Evolutionary conservation across 1,140 invertebrate species (phyloP).

Genomic region (Kradibia gibbosae): DNA sequence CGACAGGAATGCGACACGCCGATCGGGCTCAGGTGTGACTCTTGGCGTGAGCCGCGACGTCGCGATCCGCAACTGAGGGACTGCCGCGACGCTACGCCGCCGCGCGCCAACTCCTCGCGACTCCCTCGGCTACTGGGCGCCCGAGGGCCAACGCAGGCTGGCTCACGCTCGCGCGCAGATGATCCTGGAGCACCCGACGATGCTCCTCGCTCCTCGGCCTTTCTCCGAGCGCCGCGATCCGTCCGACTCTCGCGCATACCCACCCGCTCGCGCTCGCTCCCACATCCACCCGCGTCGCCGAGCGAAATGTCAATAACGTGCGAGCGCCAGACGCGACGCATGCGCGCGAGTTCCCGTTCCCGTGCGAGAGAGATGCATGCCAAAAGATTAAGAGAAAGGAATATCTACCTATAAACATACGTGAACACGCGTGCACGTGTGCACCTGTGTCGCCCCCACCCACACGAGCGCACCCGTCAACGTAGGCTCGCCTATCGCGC

Average conservation of each 20-base stretch:
- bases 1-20: too few relatives aligned
- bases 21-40: too few relatives aligned
- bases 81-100: too few relatives aligned
- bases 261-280: neutral
- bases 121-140: too few relatives aligned
- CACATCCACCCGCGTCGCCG: neutral
- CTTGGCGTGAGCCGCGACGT: too few relatives aligned
- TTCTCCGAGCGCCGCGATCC: neutral
- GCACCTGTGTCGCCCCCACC: too few relatives aligned
- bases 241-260: neutral
- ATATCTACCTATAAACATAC: too few relatives aligned
- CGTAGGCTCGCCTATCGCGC: too few relatives aligned
- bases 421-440: too few relatives aligned
- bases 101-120: neutral
- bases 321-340: conserved; percentile 24
- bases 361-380: neutral
- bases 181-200: conserved; percentile 28
- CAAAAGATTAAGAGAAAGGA: neutral
- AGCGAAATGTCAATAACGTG: conserved; percentile 47
- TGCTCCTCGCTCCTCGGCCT: neutral
- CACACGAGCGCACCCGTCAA: too few relatives aligned
- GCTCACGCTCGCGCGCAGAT: conserved; percentile 18
- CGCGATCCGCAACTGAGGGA: too few relatives aligned
- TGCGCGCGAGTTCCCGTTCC: neutral
- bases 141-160: neutral